Evolutionary conservation across 2,113 vertebrate species (phyloP).

Genomic region (Lepisosteus oculatus): DNA sequence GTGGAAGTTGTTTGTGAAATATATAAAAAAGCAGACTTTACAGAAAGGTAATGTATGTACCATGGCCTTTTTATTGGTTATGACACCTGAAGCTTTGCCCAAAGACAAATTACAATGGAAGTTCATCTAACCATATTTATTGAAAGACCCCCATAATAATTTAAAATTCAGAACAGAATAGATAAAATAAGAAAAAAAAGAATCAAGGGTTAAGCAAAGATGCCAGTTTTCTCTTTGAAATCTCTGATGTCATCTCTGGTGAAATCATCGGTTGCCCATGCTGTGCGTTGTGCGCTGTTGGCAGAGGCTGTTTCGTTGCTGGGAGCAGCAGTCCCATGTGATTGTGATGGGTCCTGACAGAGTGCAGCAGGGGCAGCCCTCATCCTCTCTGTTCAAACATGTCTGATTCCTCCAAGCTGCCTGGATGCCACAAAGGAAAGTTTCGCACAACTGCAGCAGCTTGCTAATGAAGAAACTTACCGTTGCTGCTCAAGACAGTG

Average conservation of each 20-base stretch:
- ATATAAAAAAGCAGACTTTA: no score
- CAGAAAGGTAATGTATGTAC: no score
- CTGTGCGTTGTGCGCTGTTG: neutral
- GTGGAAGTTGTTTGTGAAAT: no score
- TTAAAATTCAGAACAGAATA: no score
- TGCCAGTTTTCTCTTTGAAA: neutral
- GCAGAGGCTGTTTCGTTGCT: neutral
- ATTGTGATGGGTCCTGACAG: slow-evolving; percentile 48
- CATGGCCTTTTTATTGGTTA: no score
- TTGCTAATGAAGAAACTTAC: slow-evolving; percentile 35
- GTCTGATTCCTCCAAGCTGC: slow-evolving; percentile 16
- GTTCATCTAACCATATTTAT: no score
- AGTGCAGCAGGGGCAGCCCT: slow-evolving; percentile 22
- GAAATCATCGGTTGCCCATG: no score
- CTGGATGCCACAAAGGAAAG: slow-evolving; percentile 18
- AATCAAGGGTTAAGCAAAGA: neutral
- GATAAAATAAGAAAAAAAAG: neutral
- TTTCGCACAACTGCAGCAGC: slow-evolving; percentile 20
- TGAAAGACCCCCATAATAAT: no score
- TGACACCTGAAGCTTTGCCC: no score
- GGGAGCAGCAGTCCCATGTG: slow-evolving; percentile 22
- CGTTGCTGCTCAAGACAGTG: slow-evolving; percentile 26
- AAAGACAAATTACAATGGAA: no score
- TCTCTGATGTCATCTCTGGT: no score
- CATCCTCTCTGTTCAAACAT: slow-evolving; percentile 41